Percentiles rank a stretch among this genome's conserved stretches.
Evolutionary conservation across 2,888 invertebrate genomes (phyloP).

Genomic region (Mylabris sibirica): DNA sequence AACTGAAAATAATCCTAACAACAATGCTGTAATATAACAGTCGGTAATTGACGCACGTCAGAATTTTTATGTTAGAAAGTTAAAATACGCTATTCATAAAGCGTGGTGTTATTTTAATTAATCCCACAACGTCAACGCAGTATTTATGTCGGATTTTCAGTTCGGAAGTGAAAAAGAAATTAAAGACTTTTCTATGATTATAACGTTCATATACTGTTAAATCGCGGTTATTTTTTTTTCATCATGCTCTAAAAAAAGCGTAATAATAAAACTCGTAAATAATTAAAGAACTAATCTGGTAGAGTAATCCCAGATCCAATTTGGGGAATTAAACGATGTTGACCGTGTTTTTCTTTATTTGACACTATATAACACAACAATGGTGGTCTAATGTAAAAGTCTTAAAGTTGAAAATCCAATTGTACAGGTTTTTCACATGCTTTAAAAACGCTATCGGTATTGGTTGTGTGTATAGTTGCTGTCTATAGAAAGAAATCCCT

Average conservation of each 20-base stretch:
- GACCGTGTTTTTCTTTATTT: conserved; percentile 30
- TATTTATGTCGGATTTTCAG: conserved; percentile 9
- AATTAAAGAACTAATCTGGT: conserved; percentile 33
- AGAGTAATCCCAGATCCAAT: conserved; percentile 34
- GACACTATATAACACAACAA: conserved; percentile 15
- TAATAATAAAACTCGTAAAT: conserved; percentile 31
- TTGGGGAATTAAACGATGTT: conserved; percentile 33
- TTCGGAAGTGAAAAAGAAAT: background rate
- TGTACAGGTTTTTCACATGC: conserved; percentile 15
- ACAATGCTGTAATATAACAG: background rate
- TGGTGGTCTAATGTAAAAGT: conserved; percentile 14
- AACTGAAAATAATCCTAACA: background rate
- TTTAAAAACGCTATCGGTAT: conserved; percentile 19
- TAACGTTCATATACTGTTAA: background rate
- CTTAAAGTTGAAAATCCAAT: conserved; percentile 13
- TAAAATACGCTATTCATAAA: background rate
- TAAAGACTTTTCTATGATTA: background rate
- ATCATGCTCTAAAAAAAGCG: conserved; percentile 16
- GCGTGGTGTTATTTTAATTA: background rate
- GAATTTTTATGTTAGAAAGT: background rate
- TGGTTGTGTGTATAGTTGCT: conserved; percentile 5
- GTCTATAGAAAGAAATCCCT: conserved; percentile 18
- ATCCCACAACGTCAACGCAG: background rate
- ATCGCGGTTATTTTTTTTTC: background rate
- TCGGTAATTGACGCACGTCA: background rate